Percentiles rank a stretch among this genome's conserved stretches.
Evolutionary conservation across 2,797 vertebrate genomes (phyloP).

Genomic region (Perdix hodgsoniae): DNA sequence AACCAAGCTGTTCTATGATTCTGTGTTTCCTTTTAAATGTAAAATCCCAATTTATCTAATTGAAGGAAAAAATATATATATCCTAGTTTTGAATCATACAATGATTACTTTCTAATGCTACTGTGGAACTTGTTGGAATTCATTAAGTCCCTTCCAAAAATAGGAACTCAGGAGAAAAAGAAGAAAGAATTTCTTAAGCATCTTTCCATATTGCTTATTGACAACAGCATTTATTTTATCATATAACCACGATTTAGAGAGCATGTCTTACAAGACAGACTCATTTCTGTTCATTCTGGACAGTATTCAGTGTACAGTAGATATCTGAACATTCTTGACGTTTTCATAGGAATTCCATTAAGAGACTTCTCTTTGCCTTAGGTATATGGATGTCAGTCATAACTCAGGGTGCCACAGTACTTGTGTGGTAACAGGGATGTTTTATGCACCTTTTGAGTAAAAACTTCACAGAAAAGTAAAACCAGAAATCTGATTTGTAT

Average conservation of each 20-base stretch:
- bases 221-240: background rate
- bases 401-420: background rate
- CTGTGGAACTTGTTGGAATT: background rate
- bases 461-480: background rate
- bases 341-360: background rate
- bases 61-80: background rate
- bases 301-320: background rate
- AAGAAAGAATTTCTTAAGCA: background rate
- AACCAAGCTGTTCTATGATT: too few relatives aligned
- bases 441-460: background rate
- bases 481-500: fast-evolving
- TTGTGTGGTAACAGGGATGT: background rate
- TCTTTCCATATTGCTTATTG: background rate
- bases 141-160: background rate
- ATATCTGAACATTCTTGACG: background rate
- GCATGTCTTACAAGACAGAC: background rate
- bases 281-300: background rate
- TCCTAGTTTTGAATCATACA: background rate
- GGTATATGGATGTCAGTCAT: background rate
- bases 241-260: background rate
- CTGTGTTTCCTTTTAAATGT: background rate
- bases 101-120: background rate
- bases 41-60: background rate
- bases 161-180: background rate
- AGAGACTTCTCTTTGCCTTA: background rate